Percentiles rank a stretch among this genome's conserved stretches.
Evolutionary conservation across 92 coral and sea anemone genomes (phyloP).

Genomic region (Desmophyllum pertusum): DNA sequence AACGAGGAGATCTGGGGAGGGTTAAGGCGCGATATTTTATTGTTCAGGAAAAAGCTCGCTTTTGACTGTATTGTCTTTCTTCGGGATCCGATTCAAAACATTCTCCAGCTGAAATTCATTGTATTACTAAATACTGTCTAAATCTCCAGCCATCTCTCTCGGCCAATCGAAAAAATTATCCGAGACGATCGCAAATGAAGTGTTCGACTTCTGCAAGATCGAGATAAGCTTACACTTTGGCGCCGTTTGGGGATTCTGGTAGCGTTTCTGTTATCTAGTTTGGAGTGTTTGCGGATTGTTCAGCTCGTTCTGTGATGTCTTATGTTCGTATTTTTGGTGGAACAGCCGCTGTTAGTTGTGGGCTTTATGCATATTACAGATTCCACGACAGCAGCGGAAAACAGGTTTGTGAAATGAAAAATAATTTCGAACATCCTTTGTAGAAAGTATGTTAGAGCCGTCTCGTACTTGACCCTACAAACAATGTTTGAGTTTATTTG

Average conservation of each 20-base stretch:
- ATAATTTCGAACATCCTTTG: neutral
- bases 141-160: neutral
- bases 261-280: neutral
- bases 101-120: neutral
- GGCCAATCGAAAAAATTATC: neutral
- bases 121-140: neutral
- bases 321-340: slow-evolving; percentile 81
- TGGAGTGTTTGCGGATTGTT: neutral
- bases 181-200: neutral
- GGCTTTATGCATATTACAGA: slow-evolving; percentile 65
- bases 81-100: neutral
- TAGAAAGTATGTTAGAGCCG: neutral
- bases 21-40: neutral
- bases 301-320: slow-evolving; percentile 30
- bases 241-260: neutral
- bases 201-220: neutral
- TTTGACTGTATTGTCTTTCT: neutral
- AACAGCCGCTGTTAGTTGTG: slow-evolving; percentile 69
- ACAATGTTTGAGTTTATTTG: neutral
- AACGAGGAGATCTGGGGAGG: slow-evolving; percentile 5
- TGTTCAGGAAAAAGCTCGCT: too few relatives aligned
- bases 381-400: slow-evolving; percentile 20
- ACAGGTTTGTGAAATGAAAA: slow-evolving; percentile 9
- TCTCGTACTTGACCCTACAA: neutral
- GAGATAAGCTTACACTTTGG: neutral